Evolutionary conservation across 2,888 invertebrate species (phyloP).

Genomic region (Gari tellinella): DNA sequence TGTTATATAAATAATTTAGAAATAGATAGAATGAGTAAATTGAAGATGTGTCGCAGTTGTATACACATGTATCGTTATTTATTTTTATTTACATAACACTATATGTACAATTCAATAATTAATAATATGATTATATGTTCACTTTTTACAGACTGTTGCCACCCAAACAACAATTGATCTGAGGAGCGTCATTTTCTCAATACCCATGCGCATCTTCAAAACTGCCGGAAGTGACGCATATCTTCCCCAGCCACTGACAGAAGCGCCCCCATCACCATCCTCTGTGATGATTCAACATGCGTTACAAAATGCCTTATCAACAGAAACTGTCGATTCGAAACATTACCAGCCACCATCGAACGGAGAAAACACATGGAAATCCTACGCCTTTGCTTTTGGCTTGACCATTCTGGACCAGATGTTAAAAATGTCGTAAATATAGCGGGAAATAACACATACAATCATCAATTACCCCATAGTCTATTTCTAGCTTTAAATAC

Average conservation of each 20-base stretch:
- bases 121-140: too few species aligned
- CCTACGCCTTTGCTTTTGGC: slow-evolving; percentile 65
- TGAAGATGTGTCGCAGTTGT: too few species aligned
- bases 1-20: too few species aligned
- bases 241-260: slow-evolving; percentile 1
- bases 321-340: slow-evolving; percentile 62
- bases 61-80: too few species aligned
- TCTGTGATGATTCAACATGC: slow-evolving; percentile 52
- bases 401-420: slow-evolving; percentile 68
- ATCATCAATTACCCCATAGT: too few species aligned
- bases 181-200: slow-evolving; percentile 59
- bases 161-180: slow-evolving; percentile 68
- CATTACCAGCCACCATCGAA: slow-evolving; percentile 49
- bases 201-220: slow-evolving; percentile 46
- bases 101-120: too few species aligned
- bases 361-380: slow-evolving; percentile 51
- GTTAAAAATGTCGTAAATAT: slow-evolving; percentile 20
- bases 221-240: slow-evolving; percentile 13
- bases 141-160: slow-evolving; percentile 49
- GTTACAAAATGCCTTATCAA: slow-evolving; percentile 61
- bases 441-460: too few species aligned
- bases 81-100: too few species aligned
- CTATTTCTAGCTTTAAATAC: too few species aligned
- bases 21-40: too few species aligned
- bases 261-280: slow-evolving; percentile 25